Base-by-base conservation (phyloP, 2,113 vertebrate genomes). In the Turnix velox region DNA sequence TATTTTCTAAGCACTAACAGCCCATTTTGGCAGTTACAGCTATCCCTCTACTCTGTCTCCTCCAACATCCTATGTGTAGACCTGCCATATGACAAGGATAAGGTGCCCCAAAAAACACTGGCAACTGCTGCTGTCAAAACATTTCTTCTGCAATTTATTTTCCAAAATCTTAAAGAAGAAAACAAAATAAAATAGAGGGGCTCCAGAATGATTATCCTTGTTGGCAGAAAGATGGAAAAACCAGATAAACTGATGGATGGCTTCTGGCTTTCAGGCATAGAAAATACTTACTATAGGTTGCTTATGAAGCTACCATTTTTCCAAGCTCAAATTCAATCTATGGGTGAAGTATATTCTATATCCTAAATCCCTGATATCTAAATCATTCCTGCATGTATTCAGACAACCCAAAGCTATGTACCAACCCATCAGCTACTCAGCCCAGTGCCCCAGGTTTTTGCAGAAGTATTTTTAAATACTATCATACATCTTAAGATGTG, bases 111-210 rank as follows among this genome's bases (percentile, higher is more conserved):
- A 8, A 63, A 67, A 82, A 59, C 18, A 49, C 35, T 12, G 31
- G 28, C 27, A 88, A 39, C 52, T 55, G 43, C 51, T 94, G 65
- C 28, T 58, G 12, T 45, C 3, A 12, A 19, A 59, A 35, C 46
- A 84, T 30, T 20, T n/a, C 25, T 31, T 0, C 4, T 46, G 27
- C 43, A 75, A 59, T 12, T 46, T 4, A 1, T 43, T 28, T 18
- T 27, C 22, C 39, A n/a, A 80, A 80, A 76, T 7, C 5, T 37
- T 45, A 10, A 45, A 11, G 14, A 33, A 57, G 3, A 9, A 27
- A 24, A 10, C 4, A 20, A 12, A 18, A 14, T 18, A 3, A 18
- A 45, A 4, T 20, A 73, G 8, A 30, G 15, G 5, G 23, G 7
- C 1, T 66, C 31, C 22, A 76, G 19, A 76, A 52, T 19, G 18